Percentiles rank a stretch among this genome's conserved stretches.
Evolutionary conservation across 2,113 vertebrate genomes (phyloP).

Genomic region (Cyanocitta stelleri): DNA sequence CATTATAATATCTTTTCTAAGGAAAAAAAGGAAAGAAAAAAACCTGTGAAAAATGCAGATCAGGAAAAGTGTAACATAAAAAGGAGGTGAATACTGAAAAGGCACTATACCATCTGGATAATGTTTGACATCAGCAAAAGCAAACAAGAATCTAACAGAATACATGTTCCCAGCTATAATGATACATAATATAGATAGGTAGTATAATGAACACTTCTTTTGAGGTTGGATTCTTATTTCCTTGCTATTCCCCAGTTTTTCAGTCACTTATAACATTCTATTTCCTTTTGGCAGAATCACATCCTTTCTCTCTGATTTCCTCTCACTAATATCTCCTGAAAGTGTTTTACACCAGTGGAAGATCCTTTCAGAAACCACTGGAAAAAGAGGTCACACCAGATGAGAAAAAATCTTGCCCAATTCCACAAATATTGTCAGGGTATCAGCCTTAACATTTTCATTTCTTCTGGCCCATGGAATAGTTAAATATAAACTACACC

Average conservation of each 20-base stretch:
- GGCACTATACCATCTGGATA: background rate
- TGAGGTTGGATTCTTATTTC: background rate
- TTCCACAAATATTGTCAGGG: background rate
- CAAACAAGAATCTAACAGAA: slow-evolving; percentile 22
- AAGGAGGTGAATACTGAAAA: slow-evolving; percentile 20
- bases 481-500: background rate
- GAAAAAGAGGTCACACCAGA: background rate
- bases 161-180: background rate
- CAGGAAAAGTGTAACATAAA: background rate
- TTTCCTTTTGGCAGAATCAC: background rate
- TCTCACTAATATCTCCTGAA: background rate
- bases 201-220: background rate
- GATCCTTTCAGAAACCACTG: background rate
- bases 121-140: slow-evolving; percentile 37
- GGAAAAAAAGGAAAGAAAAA: rapidly evolving
- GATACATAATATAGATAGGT: background rate
- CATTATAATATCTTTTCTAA: background rate
- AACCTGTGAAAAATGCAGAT: background rate
- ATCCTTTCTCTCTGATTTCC: background rate
- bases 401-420: background rate
- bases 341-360: background rate
- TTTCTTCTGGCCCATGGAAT: background rate
- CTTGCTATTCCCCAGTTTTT: background rate
- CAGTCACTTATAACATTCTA: background rate
- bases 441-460: background rate